Conservation (phyloP, 2,797 vertebrate species). For the Tamandua tetradactyla region DNA sequence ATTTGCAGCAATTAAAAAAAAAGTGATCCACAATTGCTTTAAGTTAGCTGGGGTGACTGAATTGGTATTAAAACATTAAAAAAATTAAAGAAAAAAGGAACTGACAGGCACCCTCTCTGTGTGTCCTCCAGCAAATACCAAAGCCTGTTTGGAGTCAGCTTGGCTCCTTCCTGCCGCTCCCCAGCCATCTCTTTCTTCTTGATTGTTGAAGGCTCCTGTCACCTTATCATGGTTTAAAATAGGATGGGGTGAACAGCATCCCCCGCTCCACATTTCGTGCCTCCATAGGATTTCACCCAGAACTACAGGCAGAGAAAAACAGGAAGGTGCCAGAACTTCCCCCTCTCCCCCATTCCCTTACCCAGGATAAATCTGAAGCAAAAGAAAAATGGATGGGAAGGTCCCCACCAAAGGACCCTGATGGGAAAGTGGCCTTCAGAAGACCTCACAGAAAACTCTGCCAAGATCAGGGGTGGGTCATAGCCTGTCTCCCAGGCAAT, state of each 20-base stretch:
- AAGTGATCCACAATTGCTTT: not conserved
- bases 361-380: not conserved
- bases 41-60: not conserved
- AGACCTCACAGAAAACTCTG: conserved; percentile 30
- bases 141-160: not conserved
- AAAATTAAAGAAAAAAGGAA: not conserved
- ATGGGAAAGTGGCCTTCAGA: not conserved
- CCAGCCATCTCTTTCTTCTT: not conserved
- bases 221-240: conserved; percentile 43
- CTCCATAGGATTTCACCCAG: not conserved
- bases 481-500: conserved; percentile 70
- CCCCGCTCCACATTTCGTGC: not conserved
- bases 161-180: not conserved
- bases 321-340: not conserved
- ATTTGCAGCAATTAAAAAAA: conserved; percentile 45
- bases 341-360: not conserved
- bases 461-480: conserved; percentile 54
- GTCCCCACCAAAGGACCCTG: not conserved
- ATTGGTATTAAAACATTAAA: conserved; percentile 7
- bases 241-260: not conserved
- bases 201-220: not conserved
- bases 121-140: not conserved
- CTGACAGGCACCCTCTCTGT: not conserved
- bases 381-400: not conserved
- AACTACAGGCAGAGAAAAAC: not conserved